Percentiles rank a stretch among this genome's conserved stretches.
These are phyloP conservation scores for Progne subis DNA, from an alignment of 2,113 vertebrate genomes.

Conservation along the genomic window DNA sequence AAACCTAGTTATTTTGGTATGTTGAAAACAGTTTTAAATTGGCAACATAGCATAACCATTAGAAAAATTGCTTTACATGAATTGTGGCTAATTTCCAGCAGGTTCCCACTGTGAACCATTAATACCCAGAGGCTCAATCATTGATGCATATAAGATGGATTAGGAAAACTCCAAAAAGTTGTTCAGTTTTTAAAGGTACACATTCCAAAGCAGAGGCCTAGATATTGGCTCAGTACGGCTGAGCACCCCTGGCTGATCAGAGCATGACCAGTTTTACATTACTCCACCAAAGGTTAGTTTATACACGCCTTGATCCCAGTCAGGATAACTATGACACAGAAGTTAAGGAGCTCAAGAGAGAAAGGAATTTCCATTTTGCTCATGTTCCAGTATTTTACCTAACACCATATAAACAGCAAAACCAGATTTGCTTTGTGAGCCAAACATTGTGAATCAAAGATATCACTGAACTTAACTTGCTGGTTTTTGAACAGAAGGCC, in stretches of 20 bases:
- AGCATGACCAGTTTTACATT: not conserved
- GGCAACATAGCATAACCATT: slow-evolving; percentile 24
- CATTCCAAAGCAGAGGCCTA: slow-evolving; percentile 4
- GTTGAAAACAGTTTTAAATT: slow-evolving; percentile 32
- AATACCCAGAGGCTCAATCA: slow-evolving; percentile 35
- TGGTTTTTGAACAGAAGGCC: not conserved
- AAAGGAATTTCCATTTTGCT: not conserved
- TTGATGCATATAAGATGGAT: slow-evolving; percentile 19
- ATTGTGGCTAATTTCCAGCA: slow-evolving; percentile 54
- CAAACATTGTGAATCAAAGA: not conserved
- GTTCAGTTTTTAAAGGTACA: slow-evolving; percentile 17
- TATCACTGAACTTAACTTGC: not conserved
- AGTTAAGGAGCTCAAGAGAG: not conserved
- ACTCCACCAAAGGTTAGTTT: not conserved
- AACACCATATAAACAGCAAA: not conserved
- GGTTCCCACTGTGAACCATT: slow-evolving; percentile 30
- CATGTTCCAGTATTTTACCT: not conserved
- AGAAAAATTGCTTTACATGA: slow-evolving; percentile 48
- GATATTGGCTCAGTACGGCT: not conserved
- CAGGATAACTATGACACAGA: not conserved
- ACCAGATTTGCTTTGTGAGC: not conserved
- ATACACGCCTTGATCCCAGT: not conserved
- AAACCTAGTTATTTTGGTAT: slow-evolving; percentile 19
- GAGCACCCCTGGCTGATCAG: not conserved
- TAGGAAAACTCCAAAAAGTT: slow-evolving; percentile 32